A percentile compares a stretch with the other conserved stretches of the same genome.
Evolutionary conservation across 2,888 invertebrate species (phyloP).

Genomic region (Sipunculus nudus): DNA sequence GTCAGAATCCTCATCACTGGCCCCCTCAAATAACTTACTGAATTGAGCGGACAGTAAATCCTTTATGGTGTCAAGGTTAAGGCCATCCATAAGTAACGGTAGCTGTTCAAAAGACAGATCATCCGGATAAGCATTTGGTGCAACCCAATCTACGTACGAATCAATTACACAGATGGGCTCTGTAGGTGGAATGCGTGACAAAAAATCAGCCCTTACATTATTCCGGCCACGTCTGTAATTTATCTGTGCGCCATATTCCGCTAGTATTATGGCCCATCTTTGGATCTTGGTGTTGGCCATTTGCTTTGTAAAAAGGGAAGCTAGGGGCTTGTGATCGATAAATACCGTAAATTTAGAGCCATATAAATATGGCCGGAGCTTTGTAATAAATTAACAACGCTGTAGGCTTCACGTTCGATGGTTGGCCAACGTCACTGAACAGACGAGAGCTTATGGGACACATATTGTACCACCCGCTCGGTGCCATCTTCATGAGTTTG

Average conservation of each 20-base stretch:
- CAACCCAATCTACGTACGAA: not conserved
- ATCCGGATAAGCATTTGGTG: not conserved
- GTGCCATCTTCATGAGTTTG: not conserved
- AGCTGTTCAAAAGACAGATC: not conserved
- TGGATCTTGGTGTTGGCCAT: constrained; percentile 13
- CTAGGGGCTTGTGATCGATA: constrained; percentile 15
- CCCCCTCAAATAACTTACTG: no score
- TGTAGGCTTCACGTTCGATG: not conserved
- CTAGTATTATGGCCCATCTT: constrained; percentile 4
- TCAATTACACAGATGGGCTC: not conserved
- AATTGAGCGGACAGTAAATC: no score
- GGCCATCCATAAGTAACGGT: not conserved
- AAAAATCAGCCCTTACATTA: no score
- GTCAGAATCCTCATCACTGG: constrained; percentile 1
- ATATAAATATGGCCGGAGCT: constrained; percentile 7
- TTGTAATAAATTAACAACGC: not conserved
- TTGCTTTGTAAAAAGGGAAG: constrained; percentile 2
- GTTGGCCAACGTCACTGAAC: not conserved
- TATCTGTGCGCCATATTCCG: constrained; percentile 8
- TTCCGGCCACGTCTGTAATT: no score
- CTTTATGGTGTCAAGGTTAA: not conserved
- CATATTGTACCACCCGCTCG: not conserved
- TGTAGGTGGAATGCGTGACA: not conserved
- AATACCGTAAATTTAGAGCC: constrained; percentile 7
- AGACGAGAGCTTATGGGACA: not conserved